Conservation (phyloP, 2,888 invertebrate species). For the Andricus quercusramuli region DNA sequence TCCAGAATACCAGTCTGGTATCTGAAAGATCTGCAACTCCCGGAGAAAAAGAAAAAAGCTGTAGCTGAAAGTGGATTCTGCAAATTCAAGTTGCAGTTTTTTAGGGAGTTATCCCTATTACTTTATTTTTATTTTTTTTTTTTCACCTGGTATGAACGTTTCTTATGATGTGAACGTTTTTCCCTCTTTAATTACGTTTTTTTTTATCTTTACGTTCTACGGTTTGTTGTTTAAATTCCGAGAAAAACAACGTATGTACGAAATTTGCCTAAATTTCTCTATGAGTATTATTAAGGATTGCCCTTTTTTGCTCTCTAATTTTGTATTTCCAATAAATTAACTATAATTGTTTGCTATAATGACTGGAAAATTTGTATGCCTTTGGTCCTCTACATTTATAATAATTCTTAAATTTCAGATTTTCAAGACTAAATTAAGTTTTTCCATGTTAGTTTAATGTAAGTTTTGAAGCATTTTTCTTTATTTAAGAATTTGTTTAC, state of each 20-base stretch:
- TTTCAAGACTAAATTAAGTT: not conserved
- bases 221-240: not conserved
- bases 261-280: slow-evolving; percentile 9
- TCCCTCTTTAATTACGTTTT: not conserved
- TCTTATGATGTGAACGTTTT: not conserved
- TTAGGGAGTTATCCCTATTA: not conserved
- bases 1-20: not conserved
- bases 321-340: not conserved
- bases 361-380: not conserved
- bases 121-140: no score
- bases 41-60: no score
- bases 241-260: not conserved
- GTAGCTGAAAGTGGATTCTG: not conserved
- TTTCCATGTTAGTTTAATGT: no score
- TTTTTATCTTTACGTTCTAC: not conserved
- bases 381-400: not conserved
- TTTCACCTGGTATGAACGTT: not conserved
- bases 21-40: not conserved
- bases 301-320: not conserved
- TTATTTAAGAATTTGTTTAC: not conserved
- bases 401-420: not conserved
- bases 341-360: not conserved
- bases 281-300: slow-evolving; percentile 15
- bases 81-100: not conserved
- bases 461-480: not conserved